Evolutionary conservation across 2,888 invertebrate species (phyloP).

Genomic region (Cantharis nigra): DNA sequence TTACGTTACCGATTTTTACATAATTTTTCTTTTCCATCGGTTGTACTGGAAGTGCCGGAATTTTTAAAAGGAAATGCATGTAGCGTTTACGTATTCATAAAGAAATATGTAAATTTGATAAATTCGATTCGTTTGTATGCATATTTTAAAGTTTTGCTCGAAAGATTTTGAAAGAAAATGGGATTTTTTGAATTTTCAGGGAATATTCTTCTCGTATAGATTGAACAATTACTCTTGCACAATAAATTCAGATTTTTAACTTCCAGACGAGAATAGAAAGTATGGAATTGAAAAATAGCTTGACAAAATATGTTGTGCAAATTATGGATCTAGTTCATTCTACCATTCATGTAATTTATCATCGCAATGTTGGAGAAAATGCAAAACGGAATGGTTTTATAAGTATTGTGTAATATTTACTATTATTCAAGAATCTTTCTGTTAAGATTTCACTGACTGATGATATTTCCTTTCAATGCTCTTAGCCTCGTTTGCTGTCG

Average conservation of each 20-base stretch:
- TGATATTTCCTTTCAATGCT: neutral
- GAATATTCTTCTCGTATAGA: neutral
- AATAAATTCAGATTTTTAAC: neutral
- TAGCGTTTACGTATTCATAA: constrained; percentile 18
- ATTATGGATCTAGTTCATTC: neutral
- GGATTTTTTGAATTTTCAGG: neutral
- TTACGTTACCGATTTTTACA: neutral
- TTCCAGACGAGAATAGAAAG: neutral
- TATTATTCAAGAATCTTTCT: constrained; percentile 3
- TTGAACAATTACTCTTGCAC: neutral
- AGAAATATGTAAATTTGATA: constrained; percentile 13
- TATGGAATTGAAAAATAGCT: neutral
- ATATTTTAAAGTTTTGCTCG: constrained; percentile 7
- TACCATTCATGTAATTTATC: neutral
- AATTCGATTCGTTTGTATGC: constrained; percentile 8
- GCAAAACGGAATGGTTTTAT: constrained; percentile 6
- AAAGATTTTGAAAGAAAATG: neutral
- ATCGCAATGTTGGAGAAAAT: neutral
- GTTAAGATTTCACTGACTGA: constrained; percentile 1
- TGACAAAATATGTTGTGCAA: neutral
- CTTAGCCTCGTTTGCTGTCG: neutral
- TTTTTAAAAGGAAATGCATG: neutral
- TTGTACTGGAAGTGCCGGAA: neutral
- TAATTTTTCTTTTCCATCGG: neutral
- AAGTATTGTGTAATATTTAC: constrained; percentile 10